phyloP scores from a whole-genome alignment of 2,888 invertebrate genomes.

The Thecocarcelia acutangulata region DNA sequence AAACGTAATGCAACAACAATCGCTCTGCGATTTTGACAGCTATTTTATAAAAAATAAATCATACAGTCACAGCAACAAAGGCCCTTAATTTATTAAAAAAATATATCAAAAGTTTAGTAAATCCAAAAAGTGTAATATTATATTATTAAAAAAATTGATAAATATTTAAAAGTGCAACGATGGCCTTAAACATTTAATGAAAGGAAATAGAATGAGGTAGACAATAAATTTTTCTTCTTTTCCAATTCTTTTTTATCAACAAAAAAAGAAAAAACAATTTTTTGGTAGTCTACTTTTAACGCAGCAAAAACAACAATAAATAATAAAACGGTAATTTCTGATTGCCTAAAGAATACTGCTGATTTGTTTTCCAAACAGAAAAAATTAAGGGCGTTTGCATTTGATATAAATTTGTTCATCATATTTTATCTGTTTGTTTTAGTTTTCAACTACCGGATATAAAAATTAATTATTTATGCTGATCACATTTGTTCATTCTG shows the following conservation, averaged over 20 bases:
- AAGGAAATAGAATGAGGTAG: constrained; percentile 24
- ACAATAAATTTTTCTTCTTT: constrained; percentile 9
- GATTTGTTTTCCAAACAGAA: not conserved
- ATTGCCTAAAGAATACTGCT: constrained; percentile 21
- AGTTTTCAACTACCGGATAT: constrained; percentile 64
- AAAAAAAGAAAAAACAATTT: constrained; percentile 37
- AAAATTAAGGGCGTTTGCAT: constrained; percentile 63
- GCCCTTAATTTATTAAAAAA: constrained; percentile 29
- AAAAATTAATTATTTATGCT: constrained; percentile 67
- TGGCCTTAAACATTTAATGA: constrained; percentile 11
- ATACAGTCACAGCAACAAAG: constrained; percentile 51
- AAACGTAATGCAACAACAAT: constrained; percentile 49
- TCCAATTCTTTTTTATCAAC: constrained; percentile 28
- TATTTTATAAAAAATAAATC: constrained; percentile 18
- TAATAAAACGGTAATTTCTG: constrained; percentile 51
- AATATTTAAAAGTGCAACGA: not conserved
- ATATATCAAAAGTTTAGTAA: not conserved
- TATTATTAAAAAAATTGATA: constrained; percentile 5
- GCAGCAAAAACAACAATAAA: constrained; percentile 32
- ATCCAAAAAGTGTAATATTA: not conserved
- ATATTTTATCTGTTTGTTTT: constrained; percentile 2
- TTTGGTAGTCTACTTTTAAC: constrained; percentile 14
- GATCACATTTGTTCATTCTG: constrained; percentile 53
- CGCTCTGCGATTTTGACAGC: constrained; percentile 40
- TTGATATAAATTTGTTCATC: constrained; percentile 15